Evolutionary conservation across 2,888 invertebrate species (phyloP).

Genomic region (Drosophila mulleri): DNA sequence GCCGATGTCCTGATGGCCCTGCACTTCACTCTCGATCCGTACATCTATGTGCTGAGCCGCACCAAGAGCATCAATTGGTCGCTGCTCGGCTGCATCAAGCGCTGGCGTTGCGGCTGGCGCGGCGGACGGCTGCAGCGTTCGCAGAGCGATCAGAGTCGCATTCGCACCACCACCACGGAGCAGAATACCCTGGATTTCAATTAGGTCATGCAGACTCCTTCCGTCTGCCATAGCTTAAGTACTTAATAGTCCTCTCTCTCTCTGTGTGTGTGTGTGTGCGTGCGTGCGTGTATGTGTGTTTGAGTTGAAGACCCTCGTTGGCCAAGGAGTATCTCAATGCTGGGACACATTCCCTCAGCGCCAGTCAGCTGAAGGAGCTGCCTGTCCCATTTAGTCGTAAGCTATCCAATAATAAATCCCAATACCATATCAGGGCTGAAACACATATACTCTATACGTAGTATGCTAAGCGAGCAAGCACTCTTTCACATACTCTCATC

Average conservation of each 20-base stretch:
- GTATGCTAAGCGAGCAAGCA: neutral
- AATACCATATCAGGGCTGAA: constrained; percentile 37
- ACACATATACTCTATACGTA: constrained; percentile 24
- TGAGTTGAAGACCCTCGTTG: constrained; percentile 15
- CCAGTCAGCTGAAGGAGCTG: constrained; percentile 23
- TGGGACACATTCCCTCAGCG: constrained; percentile 36
- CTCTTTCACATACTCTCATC: constrained; percentile 25
- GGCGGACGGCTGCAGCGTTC: constrained; percentile 75
- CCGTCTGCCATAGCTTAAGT: constrained; percentile 24
- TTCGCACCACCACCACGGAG: constrained; percentile 83
- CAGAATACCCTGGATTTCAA: constrained; percentile 83
- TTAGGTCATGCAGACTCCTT: constrained; percentile 36
- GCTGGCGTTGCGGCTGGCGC: constrained; percentile 81
- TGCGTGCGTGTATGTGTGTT: neutral
- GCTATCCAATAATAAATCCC: constrained; percentile 23
- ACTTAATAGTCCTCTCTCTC: constrained; percentile 29
- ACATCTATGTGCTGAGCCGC: constrained; percentile 92
- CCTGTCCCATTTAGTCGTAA: constrained; percentile 40
- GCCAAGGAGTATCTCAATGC: constrained; percentile 41
- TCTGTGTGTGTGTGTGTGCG: neutral
- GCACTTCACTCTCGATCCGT: constrained; percentile 93
- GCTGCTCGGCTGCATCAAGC: constrained; percentile 81
- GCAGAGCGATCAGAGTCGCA: constrained; percentile 83
- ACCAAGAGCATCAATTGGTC: constrained; percentile 84
- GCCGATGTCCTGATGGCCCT: constrained; percentile 92